Evolutionary conservation across 1,140 invertebrate genomes (phyloP), one percentile per base, ranked within the genome.

Genomic region (Popillia japonica): DNA sequence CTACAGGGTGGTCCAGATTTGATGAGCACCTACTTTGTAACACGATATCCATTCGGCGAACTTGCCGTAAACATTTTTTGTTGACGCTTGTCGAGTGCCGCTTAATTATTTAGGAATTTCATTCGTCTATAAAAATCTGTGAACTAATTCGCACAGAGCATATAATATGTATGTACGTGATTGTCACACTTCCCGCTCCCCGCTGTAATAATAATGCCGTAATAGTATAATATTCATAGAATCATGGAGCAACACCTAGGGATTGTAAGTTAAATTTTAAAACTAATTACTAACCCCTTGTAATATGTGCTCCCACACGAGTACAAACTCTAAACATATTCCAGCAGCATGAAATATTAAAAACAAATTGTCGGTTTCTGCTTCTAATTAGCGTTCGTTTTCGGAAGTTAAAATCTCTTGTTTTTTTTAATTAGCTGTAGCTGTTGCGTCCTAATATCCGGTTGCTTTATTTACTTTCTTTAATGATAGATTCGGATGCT

Each of bases 251-350:
- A 6, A 17, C 14, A 55, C 17, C 8, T 14, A 55, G 48, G 48
- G 48, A 55, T 55, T 55, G 17, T 14, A 17, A 55, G 48, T 55
- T 55, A 55, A 55, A 55, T 55, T 55, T 55, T 55, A 55, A 55
- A 55, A 55, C 48, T 55, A 55, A 55, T 55, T 55, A 55, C 14
- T 6, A 55, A 55, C 48, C 48, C 48, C 17, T 17, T 55, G 48
- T 6, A 55, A 55, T 55, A 55, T 55, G 2, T n/a, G 17, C 17
- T 48, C 11, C 10, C 44, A 10, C 4, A 3, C 8, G 17, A 48
- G 11, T 48, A 48, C 44, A 48, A 48, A 11, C 44, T 11, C 17
- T 2, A 14, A 48, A 48, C 11, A 48, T 48, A 48, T n/a, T 48
- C 17, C 11, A 48, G n/a, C 44, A 14, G 44, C 17, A 10, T 48